A percentile compares a stretch with the other conserved stretches of the same genome.
These are phyloP conservation scores for Pelecanus crispus DNA, from an alignment of 2,113 vertebrate genomes.

Conservation along the genomic window DNA sequence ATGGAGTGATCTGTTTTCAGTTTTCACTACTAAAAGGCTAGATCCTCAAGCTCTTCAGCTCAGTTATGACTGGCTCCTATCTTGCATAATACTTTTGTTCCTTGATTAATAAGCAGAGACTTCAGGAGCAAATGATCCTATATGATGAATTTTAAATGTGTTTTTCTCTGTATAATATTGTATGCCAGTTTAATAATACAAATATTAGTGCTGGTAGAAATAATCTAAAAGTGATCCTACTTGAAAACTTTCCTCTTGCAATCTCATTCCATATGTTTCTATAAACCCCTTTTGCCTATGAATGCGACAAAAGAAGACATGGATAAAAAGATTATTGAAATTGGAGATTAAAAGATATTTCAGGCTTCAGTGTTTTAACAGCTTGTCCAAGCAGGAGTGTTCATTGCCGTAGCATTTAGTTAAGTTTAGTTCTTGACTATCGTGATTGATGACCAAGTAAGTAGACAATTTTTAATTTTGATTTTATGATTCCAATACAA, in stretches of 20 bases:
- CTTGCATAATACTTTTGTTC: background rate
- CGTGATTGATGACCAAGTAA: background rate
- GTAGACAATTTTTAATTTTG: background rate
- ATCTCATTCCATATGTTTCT: background rate
- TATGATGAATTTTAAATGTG: background rate
- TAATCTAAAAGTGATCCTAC: background rate
- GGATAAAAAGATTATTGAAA: background rate
- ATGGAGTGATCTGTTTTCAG: background rate
- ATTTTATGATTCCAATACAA: background rate
- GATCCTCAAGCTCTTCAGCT: background rate
- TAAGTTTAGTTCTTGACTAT: background rate
- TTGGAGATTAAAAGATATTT: background rate
- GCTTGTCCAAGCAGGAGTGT: background rate
- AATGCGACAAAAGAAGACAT: background rate
- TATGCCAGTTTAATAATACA: background rate
- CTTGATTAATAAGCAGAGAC: background rate
- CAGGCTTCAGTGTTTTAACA: background rate
- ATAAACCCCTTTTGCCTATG: background rate
- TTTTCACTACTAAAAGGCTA: background rate
- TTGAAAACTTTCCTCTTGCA: background rate
- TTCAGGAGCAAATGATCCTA: background rate
- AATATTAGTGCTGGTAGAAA: background rate
- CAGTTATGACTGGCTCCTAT: background rate
- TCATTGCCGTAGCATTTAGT: background rate
- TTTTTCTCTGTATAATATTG: background rate